Evolutionary conservation across 2,797 vertebrate species (phyloP), one percentile per base, ranked within the genome.

Genomic region (Coregonus suidteri): DNA sequence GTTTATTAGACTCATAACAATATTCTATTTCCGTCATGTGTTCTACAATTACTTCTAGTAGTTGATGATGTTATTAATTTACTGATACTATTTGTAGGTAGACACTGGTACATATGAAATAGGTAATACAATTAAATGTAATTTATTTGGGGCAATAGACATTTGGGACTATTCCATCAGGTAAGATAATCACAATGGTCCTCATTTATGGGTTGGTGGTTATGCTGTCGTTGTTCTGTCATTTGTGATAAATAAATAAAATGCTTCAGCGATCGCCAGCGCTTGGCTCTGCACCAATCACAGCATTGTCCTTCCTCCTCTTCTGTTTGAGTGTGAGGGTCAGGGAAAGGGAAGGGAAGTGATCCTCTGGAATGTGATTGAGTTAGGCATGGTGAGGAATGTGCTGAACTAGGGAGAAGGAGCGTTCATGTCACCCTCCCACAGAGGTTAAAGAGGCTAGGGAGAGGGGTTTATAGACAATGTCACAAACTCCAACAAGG

Each of bases 361-460:
- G 54, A 56, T 74, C 82, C 76, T 79, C 79, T 82, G 89, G 74
- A 84, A 81, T 71, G 73, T 47, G 69, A 73, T 79, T 78, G 71
- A 80, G 73, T 79, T 77, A 34, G 75, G 34, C 71, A 35, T 52
- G 75, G 25, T 3, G 59, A 83, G 81, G 88, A 91, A 92, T 93
- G 85, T 88, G 89, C 84, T 89, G 83, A 91, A 90, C 81, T 89
- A 88, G 83, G 84, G 80, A 84, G 82, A 82, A 78, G 82, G 62
- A 69, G 75, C 67, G 79, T 75, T 77, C 34, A 75, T 88, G 86
- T 87, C 88, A 85, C 80, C 90, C 90, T 91, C 84, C 86, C 86
- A 87, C 79, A 78, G 84, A 83, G 77, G 86, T 75, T 83, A 76
- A 74, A 37, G n/a, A 7, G 31, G 51, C 7, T 20, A 25, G 20